Base-by-base conservation (phyloP, 2,888 invertebrate genomes). In the Agonopterix heracliana region DNA sequence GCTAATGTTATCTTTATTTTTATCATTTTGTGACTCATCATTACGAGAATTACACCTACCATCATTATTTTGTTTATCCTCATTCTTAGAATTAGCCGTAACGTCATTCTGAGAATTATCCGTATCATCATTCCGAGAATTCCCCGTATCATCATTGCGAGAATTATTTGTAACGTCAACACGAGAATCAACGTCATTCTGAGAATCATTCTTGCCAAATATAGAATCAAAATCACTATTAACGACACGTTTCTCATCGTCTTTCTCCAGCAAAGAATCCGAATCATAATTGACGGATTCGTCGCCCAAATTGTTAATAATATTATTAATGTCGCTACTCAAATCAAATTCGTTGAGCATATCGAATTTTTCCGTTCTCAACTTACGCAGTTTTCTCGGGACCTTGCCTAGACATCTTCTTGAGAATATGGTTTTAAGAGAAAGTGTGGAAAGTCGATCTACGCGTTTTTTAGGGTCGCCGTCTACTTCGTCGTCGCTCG, bases 361-460 rank as follows among this genome's bases (percentile, higher is more conserved):
- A 12, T 67, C 64, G 7, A 63, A 60, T 1, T 57, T 58, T 35
- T 73, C 68, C 0, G 48, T 44, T 53, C 69, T 68, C 0, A 68
- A 44, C 48, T 68, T 75, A 38, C 68, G 60, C 0, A 54, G 58
- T 47, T 68, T 83, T 42, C 63, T 74, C 0, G 77, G 78, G 0
- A 79, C 72, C 60, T 74, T 78, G 0, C 78, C 82, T 0, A 81
- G 47, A 2, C 63, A 59, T 46, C 66, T 71, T 2, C 61, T 57
- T 0, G 84, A 81, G 63, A 79, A 83, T 44, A 87, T 62, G 0
- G 69, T 74, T 49, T 78, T 80, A 0, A 88, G 49, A 0, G 76
- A 51, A 0, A 87, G 55, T 0, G 62, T 61, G 0, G 70, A 59
- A 0, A 88, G 60, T 0, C 57, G 60, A 0, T 75, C 60, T 0